A percentile compares a stretch with the other conserved stretches of the same genome.
Evolutionary conservation across 2,888 invertebrate species (phyloP).

Genomic region (Ferrisia virgata): DNA sequence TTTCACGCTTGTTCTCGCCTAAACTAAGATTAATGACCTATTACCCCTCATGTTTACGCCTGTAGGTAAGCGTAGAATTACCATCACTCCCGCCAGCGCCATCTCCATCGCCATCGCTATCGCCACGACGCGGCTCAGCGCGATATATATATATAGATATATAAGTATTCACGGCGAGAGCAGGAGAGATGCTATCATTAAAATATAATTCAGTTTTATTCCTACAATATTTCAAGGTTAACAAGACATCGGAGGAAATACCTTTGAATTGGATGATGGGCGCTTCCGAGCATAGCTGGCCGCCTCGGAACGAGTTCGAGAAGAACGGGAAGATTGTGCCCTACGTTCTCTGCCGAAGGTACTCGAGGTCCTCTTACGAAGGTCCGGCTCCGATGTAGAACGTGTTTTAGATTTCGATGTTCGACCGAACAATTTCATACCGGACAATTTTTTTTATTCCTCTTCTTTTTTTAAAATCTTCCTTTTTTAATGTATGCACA

Average conservation of each 20-base stretch:
- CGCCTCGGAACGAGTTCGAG: constrained; percentile 36
- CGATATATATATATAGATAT: neutral
- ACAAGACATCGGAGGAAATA: constrained; percentile 31
- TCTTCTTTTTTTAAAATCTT: too few species aligned
- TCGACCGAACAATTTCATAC: constrained; percentile 29
- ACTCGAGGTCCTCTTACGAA: constrained; percentile 22
- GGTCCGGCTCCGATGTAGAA: constrained; percentile 30
- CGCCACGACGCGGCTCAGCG: neutral
- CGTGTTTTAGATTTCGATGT: constrained; percentile 35
- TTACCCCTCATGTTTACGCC: constrained; percentile 36
- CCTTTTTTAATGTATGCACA: neutral
- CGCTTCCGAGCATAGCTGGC: neutral
- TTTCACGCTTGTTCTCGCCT: constrained; percentile 39
- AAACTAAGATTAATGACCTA: constrained; percentile 44
- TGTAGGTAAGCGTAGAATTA: constrained; percentile 23
- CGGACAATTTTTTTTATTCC: neutral
- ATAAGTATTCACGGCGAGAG: neutral
- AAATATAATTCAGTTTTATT: constrained; percentile 40
- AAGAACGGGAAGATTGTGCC: constrained; percentile 21
- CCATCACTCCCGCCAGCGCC: constrained; percentile 30
- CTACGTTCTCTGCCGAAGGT: neutral
- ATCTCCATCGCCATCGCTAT: constrained; percentile 25
- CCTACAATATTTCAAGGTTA: constrained; percentile 39
- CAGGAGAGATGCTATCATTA: constrained; percentile 34
- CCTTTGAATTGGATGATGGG: constrained; percentile 40